Evolutionary conservation across 2,888 invertebrate species (phyloP), one percentile per base, ranked within the genome.

Genomic region (Harpalus rufipes): DNA sequence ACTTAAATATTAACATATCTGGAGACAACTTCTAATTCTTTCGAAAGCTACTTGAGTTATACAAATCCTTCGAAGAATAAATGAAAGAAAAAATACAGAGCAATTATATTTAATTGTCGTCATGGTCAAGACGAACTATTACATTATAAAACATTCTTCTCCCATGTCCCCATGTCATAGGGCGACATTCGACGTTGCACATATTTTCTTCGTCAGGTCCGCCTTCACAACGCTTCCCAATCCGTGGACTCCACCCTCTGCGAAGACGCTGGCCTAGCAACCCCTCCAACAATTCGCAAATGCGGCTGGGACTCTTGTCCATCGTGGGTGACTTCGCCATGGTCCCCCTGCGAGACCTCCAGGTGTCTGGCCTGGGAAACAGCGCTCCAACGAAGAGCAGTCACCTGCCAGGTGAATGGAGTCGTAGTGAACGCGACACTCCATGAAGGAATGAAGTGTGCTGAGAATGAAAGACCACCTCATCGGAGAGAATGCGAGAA

Each of bases 401-500:
- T 95, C 87, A 90, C 93, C 88, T 93, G 97, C 91, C 89, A 93
- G 90, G 86, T 94, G 89, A 88, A 18, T 18, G 58, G 78, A 8
- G 32, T 58, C 3, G 25, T 25, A 6, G 58, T 25, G 12, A 78
- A 78, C 7, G 25, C 25, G 12, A 12, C 63, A 2, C 21, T 21
- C 5, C 25, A 18, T 21, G 63, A 21, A 18, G 63, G 63, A 12
- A 21, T 63, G 4, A 92, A 93, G 85, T 99, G 98, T 90, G 95
- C 96, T 88, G 93, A 94, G 87, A 92, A 93, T 86, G 93, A 93
- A 44, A 94, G 94, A 88, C 99, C 98, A 0, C 93, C 95, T 79
- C 94, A 95, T 87, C 94, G 94, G 41, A 95, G 95, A 89, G 95
- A 97, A 89, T 98, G 98, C 89, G 94, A 94, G 88, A 96, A 95